Evolutionary conservation across 2,113 vertebrate species (phyloP), one percentile per base, ranked within the genome.

Genomic region (Oncorhynchus gorbuscha): DNA sequence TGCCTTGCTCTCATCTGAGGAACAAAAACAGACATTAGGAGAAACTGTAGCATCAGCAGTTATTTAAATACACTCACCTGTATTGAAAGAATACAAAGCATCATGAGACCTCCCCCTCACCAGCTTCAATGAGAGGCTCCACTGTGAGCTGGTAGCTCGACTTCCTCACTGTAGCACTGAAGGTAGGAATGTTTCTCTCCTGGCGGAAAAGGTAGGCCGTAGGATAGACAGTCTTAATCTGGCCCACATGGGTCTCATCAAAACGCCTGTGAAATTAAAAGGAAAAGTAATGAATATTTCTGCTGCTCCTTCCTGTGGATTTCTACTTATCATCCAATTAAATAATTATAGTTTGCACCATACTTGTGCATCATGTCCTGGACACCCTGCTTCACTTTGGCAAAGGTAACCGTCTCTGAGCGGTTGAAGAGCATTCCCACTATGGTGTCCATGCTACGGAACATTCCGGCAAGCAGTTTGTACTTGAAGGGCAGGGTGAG

Each of bases 311-410:
- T 20, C 55, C 55, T 18, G 4, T 58, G 14, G 20, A 20, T 58
- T 58, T 20, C 55, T 20, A 20, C 20, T 58, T 20, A 58, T 45
- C 39, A 45, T 11, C 39, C 9, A 45, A 45, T 45, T 45, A 45
- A 9, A 45, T 45, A 11, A 9, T 45, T 45, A 9, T 3, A 45
- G 39, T 45, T 69, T 69, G 1, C 45, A 7, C 22, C 45, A 51
- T 28, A 99, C 98, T 89, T 98, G 89, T 82, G 94, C 89, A 94
- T 95, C 95, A 99, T 96, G 79, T 98, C 97, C 86, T 97, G 96
- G 51, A 99, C 96, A 0, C 95, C 97, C 66, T 91, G 95, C 82
- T 97, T 95, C 83, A 99, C 92, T 84, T 96, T 99, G 72, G 93
- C 30, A 0, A 99, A 99, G 77, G 97, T 99, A 61, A 91, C 83